Evolutionary conservation across 2,888 invertebrate genomes (phyloP), one percentile per base, ranked within the genome.

Genomic region (Micropterix aruncella): DNA sequence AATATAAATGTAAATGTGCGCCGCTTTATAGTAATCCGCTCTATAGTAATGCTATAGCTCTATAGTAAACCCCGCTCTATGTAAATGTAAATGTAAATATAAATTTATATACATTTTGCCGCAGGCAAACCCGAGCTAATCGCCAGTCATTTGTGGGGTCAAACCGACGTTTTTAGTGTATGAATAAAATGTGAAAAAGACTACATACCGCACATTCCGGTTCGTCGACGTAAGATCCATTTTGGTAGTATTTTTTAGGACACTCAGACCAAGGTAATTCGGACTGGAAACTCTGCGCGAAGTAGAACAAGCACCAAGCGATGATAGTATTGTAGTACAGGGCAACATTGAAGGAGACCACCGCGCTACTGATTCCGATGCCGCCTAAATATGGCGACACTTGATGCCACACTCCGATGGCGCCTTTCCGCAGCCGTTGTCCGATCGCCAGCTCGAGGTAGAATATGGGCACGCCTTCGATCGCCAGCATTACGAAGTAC

Each of bases 251-350:
- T 48, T 79, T 77, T 58, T 84, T 88, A 2, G 93, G 93, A 61
- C 94, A 94, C 48, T 87, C 83, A 0, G 90, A 73, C 94, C 94
- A 95, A 4, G 94, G 94, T 54, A 94, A 63, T 56, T 91, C 83
- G 1, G 85, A 81, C 59, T 91, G 90, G 64, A 94, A 94, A 62
- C 93, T 93, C 73, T 89, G 88, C 52, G 87, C 83, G 59, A 94
- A 84, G 67, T 94, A 95, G 65, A 92, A 93, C 58, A 95, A 75
- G 61, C 94, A 94, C 96, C 96, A 96, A 48, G 94, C 94, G 53
- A 96, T 94, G 55, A 96, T 95, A 47, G 94, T 94, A 66, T 96
- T 96, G 67, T 96, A 96, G 65, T 96, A 96, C 51, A 96, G 74
- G 9, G 93, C 94, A 50, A 96, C 94, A 60, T 94, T 90, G 67